Base-by-base conservation (phyloP, 2,888 invertebrate genomes). In the Drosophila algonquin region DNA sequence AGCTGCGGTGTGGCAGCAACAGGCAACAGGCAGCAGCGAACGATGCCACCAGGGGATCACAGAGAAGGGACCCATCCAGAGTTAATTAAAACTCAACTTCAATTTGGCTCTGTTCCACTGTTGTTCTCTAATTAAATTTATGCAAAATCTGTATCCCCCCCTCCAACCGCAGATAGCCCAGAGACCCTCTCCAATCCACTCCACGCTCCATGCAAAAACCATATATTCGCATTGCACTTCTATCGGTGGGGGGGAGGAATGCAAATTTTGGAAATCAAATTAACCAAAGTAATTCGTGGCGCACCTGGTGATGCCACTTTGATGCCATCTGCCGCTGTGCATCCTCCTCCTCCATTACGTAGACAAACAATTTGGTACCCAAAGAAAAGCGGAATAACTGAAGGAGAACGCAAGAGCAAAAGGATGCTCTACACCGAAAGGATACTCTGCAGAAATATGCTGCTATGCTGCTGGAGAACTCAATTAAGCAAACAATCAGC, bases 221-320 rank as follows among this genome's bases (percentile, higher is more conserved):
- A n/a, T n/a, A n/a, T n/a, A 40, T 40, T 40, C 40, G 40, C 40
- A 40, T 2, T 40, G 40, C 40, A 16, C 8, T 32, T 30, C 52
- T 32, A 65, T 54, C 24, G 40, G n/a, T n/a, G 40, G 21, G 21
- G 3, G 21, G 21, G 21, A 21, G 21, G 21, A 73, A 73, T 71
- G 73, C 70, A 63, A 71, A 71, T 71, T 63, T 55, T 55, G 61
- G 40, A 52, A 74, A 80, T 70, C 63, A 77, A 75, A 75, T 80
- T 85, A 79, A 59, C 24, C 56, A 55, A 52, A 51, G 67, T 71
- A 61, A 56, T 65, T 45, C 58, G 54, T 46, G 65, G 44, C 70
- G 58, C 77, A 87, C 82, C 67, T 87, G 86, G 67, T 86, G 86
- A 75, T n/a, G 14, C 40, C 60, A 24, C 50, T 53, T 51, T 51